Evolutionary conservation across 2,797 vertebrate species (phyloP).

Genomic region (Eleutherodactylus coqui): DNA sequence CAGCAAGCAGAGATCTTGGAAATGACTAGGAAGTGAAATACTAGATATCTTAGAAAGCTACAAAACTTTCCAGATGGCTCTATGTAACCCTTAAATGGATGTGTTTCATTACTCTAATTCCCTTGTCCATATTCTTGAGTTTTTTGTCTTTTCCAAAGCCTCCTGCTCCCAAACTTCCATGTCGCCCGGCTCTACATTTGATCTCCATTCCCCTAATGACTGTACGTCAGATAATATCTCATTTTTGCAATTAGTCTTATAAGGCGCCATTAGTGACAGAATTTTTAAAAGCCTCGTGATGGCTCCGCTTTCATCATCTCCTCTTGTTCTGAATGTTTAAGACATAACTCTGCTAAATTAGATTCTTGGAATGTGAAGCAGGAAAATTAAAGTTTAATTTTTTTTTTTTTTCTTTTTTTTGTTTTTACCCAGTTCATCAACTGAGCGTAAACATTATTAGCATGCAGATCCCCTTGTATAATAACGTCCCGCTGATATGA

Average conservation of each 20-base stretch:
- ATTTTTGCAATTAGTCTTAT: slow-evolving; percentile 14
- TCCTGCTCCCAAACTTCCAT: neutral
- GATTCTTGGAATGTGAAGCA: neutral
- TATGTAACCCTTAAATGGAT: neutral
- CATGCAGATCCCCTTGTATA: neutral
- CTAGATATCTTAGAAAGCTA: too few species aligned
- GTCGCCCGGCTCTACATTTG: neutral
- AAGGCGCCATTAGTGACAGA: neutral
- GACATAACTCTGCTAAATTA: neutral
- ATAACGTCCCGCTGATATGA: neutral
- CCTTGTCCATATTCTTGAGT: neutral
- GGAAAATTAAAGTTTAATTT: neutral
- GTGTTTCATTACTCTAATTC: neutral
- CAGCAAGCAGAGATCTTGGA: too few species aligned
- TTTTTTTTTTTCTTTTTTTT: neutral
- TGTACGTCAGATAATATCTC: neutral
- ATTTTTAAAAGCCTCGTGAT: neutral
- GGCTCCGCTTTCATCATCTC: neutral
- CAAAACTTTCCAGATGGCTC: too few species aligned
- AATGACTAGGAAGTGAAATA: too few species aligned
- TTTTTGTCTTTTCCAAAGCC: neutral
- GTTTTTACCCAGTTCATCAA: neutral
- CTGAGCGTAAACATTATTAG: neutral
- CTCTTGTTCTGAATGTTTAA: neutral
- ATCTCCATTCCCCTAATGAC: neutral